Percentiles rank a stretch among this genome's conserved stretches.
phyloP scores from a whole-genome alignment of 2,888 invertebrate genomes.

The Hypomecis atomaria region DNA sequence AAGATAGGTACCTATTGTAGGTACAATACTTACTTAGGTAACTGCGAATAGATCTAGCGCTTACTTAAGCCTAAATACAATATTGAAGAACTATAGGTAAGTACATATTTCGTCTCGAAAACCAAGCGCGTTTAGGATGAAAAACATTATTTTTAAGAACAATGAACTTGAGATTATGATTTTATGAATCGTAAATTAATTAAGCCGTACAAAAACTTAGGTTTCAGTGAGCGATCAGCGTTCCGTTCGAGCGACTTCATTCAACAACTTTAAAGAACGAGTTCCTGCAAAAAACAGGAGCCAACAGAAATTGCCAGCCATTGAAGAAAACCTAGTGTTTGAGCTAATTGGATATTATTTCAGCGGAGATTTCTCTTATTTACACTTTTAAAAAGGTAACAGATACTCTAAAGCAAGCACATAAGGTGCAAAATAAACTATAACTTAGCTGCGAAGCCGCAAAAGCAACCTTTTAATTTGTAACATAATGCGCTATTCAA shows the following conservation, averaged over 20 bases:
- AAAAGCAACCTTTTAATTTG: conserved; percentile 36
- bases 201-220: background rate
- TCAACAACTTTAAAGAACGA: conserved; percentile 16
- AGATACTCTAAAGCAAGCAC: conserved; percentile 8
- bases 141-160: too few species aligned
- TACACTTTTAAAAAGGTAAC: background rate
- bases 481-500: conserved; percentile 52
- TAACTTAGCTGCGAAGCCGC: conserved; percentile 8
- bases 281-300: conserved; percentile 38
- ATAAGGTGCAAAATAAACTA: conserved; percentile 42
- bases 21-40: too few species aligned
- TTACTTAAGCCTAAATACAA: too few species aligned
- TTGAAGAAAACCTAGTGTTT: conserved; percentile 63
- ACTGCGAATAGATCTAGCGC: too few species aligned
- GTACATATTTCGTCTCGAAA: too few species aligned
- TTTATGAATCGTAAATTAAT: too few species aligned
- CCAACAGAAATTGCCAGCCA: conserved; percentile 58
- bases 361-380: conserved; percentile 26
- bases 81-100: too few species aligned
- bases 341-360: conserved; percentile 69
- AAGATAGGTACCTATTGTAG: too few species aligned
- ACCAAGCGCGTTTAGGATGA: too few species aligned
- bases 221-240: conserved; percentile 6
- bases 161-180: too few species aligned
- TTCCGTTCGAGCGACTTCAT: conserved; percentile 21